These are phyloP conservation scores for Philotrypesis tridentata DNA, from an alignment of 1,140 invertebrate genomes.

Conservation along the genomic window DNA sequence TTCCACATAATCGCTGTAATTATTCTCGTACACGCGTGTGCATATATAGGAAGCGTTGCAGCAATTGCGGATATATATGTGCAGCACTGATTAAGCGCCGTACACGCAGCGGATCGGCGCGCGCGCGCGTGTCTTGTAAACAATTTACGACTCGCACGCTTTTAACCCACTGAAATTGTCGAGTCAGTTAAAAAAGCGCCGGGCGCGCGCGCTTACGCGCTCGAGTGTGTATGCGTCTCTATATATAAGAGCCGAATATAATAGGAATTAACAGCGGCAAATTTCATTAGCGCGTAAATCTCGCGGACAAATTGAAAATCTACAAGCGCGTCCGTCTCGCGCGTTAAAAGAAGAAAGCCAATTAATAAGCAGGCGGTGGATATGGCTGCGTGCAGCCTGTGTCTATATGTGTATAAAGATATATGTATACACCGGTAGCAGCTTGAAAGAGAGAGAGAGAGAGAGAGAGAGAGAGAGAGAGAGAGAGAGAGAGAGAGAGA, in stretches of 20 bases:
- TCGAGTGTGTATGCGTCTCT: too few relatives aligned
- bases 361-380: constrained; percentile 16
- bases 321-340: background rate
- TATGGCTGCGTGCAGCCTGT: too few relatives aligned
- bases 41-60: background rate
- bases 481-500: background rate
- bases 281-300: background rate
- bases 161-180: background rate
- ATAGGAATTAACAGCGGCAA: constrained; percentile 1
- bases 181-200: background rate
- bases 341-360: constrained; percentile 20
- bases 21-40: background rate
- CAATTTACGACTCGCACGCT: background rate
- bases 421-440: background rate
- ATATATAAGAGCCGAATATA: constrained; percentile 19
- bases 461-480: background rate
- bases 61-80: too few relatives aligned
- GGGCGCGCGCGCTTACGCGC: too few relatives aligned
- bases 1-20: background rate
- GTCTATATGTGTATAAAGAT: too few relatives aligned
- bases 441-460: background rate
- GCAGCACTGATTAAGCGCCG: background rate
- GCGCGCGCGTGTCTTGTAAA: background rate
- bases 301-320: constrained; percentile 14
- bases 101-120: background rate